phyloP scores from a whole-genome alignment of 2,113 vertebrate genomes.

The Eublepharis macularius region DNA sequence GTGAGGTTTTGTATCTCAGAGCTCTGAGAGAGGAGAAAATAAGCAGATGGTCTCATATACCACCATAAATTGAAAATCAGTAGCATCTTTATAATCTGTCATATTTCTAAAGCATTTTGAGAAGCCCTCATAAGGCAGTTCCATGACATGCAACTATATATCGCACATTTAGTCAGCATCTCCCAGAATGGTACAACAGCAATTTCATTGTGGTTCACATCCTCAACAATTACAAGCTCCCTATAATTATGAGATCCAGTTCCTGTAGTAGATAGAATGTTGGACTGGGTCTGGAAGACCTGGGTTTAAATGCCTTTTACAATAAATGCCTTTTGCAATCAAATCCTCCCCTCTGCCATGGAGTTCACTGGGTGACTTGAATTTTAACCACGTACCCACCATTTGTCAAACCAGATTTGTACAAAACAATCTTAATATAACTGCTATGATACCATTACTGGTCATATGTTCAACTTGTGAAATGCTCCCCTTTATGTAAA shows the following conservation, averaged over 20 bases:
- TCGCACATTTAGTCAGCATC: neutral
- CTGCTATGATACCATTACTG: neutral
- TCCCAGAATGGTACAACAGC: neutral
- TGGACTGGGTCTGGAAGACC: too few species aligned
- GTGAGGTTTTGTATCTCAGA: neutral
- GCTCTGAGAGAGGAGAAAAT: neutral
- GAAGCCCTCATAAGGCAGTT: neutral
- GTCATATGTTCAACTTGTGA: neutral
- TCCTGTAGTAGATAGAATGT: too few species aligned
- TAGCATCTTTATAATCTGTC: neutral
- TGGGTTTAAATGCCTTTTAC: too few species aligned
- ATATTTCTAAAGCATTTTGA: neutral
- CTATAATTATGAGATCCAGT: too few species aligned
- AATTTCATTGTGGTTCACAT: neutral
- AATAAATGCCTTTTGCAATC: too few species aligned
- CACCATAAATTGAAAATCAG: neutral
- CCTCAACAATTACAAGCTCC: neutral
- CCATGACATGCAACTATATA: neutral
- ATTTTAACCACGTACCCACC: neutral
- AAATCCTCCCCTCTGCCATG: too few species aligned
- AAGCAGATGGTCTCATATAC: neutral
- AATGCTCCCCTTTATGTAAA: conserved; percentile 4
- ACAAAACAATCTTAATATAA: neutral
- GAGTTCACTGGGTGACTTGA: neutral
- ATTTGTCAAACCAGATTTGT: neutral